Evolutionary conservation across 1,140 invertebrate species (phyloP).

Genomic region (Colletes latitarsis): DNA sequence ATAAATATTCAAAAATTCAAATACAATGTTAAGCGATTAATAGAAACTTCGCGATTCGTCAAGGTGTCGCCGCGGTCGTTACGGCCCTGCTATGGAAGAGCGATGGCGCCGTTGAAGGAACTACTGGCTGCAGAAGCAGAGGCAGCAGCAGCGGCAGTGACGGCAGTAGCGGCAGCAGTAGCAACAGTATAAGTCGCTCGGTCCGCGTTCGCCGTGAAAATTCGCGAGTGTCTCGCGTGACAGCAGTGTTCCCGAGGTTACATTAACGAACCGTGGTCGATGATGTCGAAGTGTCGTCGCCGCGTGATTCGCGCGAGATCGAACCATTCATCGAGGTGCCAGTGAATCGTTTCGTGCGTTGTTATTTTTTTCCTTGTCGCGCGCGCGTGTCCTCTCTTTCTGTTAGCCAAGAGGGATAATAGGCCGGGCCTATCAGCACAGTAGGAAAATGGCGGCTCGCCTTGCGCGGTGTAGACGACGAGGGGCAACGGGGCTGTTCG

Average conservation of each 20-base stretch:
- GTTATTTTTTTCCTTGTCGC: conserved; percentile 20
- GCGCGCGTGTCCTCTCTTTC: conserved; percentile 30
- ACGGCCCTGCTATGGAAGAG: conserved; percentile 33
- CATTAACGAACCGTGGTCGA: conserved; percentile 2
- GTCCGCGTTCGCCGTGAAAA: conserved; percentile 34
- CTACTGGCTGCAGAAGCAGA: conserved; percentile 37
- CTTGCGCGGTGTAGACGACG: conserved; percentile 53
- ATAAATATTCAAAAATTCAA: not conserved
- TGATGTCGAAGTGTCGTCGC: conserved; percentile 13
- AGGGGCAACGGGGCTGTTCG: conserved; percentile 24
- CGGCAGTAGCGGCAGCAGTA: conserved; percentile 48
- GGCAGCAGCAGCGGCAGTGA: conserved; percentile 35
- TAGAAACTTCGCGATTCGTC: not conserved
- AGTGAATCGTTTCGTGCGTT: conserved; percentile 28
- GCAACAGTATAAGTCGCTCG: conserved; percentile 47
- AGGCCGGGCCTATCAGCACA: conserved; percentile 61
- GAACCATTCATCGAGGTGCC: conserved; percentile 15
- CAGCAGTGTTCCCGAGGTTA: conserved; percentile 31
- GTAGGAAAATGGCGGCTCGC: conserved; percentile 64
- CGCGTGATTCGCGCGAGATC: conserved; percentile 12
- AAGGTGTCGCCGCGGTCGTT: not conserved
- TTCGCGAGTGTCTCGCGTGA: conserved; percentile 54
- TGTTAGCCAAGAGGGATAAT: conserved; percentile 44
- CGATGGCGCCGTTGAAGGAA: conserved; percentile 41
- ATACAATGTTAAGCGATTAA: not conserved